A percentile compares a stretch with the other conserved stretches of the same genome.
These are phyloP conservation scores for Drosophila prolongata DNA, from an alignment of 2,888 invertebrate genomes.

Conservation along the genomic window DNA sequence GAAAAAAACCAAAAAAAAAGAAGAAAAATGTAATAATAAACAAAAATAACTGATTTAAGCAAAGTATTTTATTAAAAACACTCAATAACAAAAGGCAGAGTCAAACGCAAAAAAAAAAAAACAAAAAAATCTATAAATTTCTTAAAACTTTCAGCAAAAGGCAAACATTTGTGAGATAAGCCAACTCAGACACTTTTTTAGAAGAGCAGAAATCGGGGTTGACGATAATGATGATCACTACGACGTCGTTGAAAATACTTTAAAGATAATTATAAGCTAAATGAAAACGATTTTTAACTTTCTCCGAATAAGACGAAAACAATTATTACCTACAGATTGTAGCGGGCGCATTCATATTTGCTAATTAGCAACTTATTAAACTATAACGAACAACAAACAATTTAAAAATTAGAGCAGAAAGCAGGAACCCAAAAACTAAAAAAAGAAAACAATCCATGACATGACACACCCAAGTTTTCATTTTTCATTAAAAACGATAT, in stretches of 20 bases:
- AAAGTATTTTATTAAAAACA: slow-evolving; percentile 49
- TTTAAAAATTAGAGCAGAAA: slow-evolving; percentile 50
- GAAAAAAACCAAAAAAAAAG: slow-evolving; percentile 14
- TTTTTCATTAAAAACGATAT: slow-evolving; percentile 83
- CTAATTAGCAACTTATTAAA: slow-evolving; percentile 58
- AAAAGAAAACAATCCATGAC: slow-evolving; percentile 43
- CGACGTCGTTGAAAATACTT: slow-evolving; percentile 59
- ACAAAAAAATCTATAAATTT: slow-evolving; percentile 40
- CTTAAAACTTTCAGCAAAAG: slow-evolving; percentile 53
- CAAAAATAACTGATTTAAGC: slow-evolving; percentile 31
- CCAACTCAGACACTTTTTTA: slow-evolving; percentile 55
- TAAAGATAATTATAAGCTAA: slow-evolving; percentile 63
- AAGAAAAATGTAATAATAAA: slow-evolving; percentile 16
- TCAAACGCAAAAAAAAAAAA: slow-evolving; percentile 12
- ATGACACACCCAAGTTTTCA: slow-evolving; percentile 68
- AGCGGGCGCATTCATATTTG: slow-evolving; percentile 57
- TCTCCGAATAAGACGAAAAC: slow-evolving; percentile 59
- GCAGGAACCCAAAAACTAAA: slow-evolving; percentile 23
- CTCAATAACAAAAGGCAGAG: slow-evolving; percentile 25
- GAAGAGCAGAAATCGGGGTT: slow-evolving; percentile 35
- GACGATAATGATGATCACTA: slow-evolving; percentile 25
- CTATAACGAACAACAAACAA: slow-evolving; percentile 36
- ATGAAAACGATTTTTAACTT: slow-evolving; percentile 65
- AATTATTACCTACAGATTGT: slow-evolving; percentile 54
- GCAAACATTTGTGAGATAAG: slow-evolving; percentile 50